A percentile compares a stretch with the other conserved stretches of the same genome.
Conservation (phyloP, 2,113 vertebrate genomes). For the Ornithorhynchus anatinus region DNA sequence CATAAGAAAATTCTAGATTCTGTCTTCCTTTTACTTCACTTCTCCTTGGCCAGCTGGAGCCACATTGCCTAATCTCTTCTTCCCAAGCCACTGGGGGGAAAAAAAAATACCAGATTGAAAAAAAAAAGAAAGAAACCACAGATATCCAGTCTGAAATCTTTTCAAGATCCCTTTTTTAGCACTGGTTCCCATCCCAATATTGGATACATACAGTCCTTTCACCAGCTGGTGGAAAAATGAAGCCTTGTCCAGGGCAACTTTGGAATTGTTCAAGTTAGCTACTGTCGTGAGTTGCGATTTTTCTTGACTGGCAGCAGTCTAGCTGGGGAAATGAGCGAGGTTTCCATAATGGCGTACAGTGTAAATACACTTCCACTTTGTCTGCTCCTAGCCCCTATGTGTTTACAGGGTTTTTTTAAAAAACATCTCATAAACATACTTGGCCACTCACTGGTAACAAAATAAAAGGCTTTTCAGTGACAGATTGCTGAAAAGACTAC, state of each 20-base stretch:
- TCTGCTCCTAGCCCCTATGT: neutral
- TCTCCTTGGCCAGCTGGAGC: slow-evolving; percentile 24
- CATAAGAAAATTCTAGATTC: slow-evolving; percentile 58
- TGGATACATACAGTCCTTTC: neutral
- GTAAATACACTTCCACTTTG: neutral
- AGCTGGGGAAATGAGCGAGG: neutral
- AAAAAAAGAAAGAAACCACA: no score
- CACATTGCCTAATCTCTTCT: no score
- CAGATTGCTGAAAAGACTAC: neutral
- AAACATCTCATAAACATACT: slow-evolving; percentile 20
- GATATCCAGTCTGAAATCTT: no score
- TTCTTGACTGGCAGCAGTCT: neutral
- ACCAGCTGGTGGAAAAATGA: slow-evolving; percentile 2
- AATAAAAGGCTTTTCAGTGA: neutral
- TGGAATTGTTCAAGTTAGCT: neutral
- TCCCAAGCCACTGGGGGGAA: no score
- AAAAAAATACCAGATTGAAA: no score
- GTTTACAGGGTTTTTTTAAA: neutral
- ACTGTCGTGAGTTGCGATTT: neutral
- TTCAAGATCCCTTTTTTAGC: neutral
- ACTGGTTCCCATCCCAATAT: no score
- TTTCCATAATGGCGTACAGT: neutral
- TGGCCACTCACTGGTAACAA: neutral
- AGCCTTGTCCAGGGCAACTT: neutral
- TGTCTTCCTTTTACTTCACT: slow-evolving; percentile 48